Evolutionary conservation across 2,113 vertebrate genomes (phyloP), one percentile per base, ranked within the genome.

Genomic region (Odontesthes bonariensis): DNA sequence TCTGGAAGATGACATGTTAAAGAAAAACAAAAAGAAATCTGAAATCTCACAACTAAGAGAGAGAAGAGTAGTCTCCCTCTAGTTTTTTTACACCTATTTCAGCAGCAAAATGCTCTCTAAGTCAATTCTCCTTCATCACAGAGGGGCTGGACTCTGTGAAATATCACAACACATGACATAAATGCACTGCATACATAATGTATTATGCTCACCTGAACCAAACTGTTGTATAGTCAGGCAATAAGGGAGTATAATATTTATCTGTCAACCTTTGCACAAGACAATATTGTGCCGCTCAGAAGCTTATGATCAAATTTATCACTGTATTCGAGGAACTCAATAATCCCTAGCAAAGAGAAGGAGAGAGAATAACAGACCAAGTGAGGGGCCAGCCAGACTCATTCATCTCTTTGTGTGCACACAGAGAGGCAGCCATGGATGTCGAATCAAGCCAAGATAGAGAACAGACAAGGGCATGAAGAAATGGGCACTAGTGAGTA

Each of bases 391-490:
- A 38, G 82, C 49, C 51, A 69, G 69, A 68, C 72, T 65, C 70
- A 79, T 81, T 88, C 69, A 65, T 88, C 72, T 89, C 75, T 81
- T 62, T 71, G 60, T 55, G 75, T 70, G 75, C 49, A 69, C 69
- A 59, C 70, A 80, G 74, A 79, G 57, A 75, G 77, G 87, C 73
- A 69, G 77, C 51, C 72, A 69, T 56, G 42, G 56, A 79, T 60
- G 75, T 81, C 75, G 31, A 47, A 70, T 84, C 75, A 80, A 81
- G 73, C 38, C 38, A 23, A 75, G 76, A 85, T 69, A 62, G 63
- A 73, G 78, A 86, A 72, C 76, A 83, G 80, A 88, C 86, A 85
- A 85, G 83, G 86, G 87, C 85, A 77, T 81, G 81, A 77, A 82
- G 88, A 89, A 66, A 57, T 38, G 54, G 63, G 74, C 75, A 49